These are phyloP conservation scores for Hippocampus mohnikei DNA, from an alignment of 2,113 vertebrate genomes.

Conservation along the genomic window DNA sequence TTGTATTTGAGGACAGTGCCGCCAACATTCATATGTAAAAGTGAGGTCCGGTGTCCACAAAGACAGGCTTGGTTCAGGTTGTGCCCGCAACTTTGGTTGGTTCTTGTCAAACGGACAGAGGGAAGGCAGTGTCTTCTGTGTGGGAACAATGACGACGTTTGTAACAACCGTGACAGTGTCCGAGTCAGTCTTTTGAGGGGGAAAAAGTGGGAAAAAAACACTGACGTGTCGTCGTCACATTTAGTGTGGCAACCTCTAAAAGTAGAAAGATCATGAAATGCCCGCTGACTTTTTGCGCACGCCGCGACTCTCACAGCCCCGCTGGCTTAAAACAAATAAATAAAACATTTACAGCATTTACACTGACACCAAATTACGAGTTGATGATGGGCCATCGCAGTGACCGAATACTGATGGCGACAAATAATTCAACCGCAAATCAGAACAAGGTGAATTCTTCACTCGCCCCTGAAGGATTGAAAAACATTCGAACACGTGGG, in stretches of 20 bases:
- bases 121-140: constrained; percentile 28
- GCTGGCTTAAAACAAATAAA: neutral
- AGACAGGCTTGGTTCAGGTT: neutral
- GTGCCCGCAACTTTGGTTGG: constrained; percentile 14
- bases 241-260: neutral
- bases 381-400: neutral
- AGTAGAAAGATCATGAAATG: neutral
- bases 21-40: constrained; percentile 12
- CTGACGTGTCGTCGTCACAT: neutral
- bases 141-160: neutral
- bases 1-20: constrained; percentile 14
- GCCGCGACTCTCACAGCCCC: neutral
- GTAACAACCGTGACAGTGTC: constrained; percentile 6
- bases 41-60: constrained; percentile 10
- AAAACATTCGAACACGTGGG: neutral
- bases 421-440: neutral
- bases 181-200: constrained; percentile 13
- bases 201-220: neutral
- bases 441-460: neutral
- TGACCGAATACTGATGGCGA: neutral
- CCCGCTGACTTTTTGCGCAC: neutral
- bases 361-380: neutral
- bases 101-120: neutral
- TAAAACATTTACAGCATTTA: neutral
- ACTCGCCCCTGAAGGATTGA: neutral